Evolutionary conservation across 2,113 vertebrate species (phyloP).

Genomic region (Willisornis vidua): DNA sequence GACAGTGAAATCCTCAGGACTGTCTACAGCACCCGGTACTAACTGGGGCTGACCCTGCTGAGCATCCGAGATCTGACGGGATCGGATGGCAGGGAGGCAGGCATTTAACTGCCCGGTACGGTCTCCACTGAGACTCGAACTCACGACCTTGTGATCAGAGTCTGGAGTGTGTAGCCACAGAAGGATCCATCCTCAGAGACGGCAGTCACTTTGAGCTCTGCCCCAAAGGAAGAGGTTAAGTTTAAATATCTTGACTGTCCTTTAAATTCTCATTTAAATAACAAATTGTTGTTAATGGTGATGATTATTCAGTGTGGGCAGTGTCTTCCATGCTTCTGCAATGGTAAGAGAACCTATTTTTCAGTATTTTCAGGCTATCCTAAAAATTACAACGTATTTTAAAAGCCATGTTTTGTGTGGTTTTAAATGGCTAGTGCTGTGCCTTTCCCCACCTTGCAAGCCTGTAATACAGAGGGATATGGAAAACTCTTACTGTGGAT

Average conservation of each 20-base stretch:
- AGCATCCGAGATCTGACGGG: too few species aligned
- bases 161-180: constrained; percentile 10
- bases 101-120: too few species aligned
- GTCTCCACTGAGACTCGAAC: too few species aligned
- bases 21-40: too few species aligned
- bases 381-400: not conserved
- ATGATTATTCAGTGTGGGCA: not conserved
- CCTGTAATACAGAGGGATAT: not conserved
- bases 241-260: not conserved
- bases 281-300: not conserved
- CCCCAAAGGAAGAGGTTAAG: not conserved
- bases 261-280: constrained; percentile 1
- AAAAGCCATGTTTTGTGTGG: not conserved
- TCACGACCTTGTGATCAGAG: too few species aligned
- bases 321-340: not conserved
- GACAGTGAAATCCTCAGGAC: too few species aligned
- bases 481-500: not conserved
- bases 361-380: not conserved
- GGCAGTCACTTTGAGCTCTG: not conserved
- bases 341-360: not conserved
- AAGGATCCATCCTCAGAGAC: not conserved
- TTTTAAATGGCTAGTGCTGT: not conserved
- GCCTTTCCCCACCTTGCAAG: not conserved
- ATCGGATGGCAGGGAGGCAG: too few species aligned
- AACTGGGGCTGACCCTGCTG: too few species aligned